A percentile compares a stretch with the other conserved stretches of the same genome.
These are phyloP conservation scores for Alfaro cultratus DNA, from an alignment of 2,797 vertebrate species.

Conservation along the genomic window DNA sequence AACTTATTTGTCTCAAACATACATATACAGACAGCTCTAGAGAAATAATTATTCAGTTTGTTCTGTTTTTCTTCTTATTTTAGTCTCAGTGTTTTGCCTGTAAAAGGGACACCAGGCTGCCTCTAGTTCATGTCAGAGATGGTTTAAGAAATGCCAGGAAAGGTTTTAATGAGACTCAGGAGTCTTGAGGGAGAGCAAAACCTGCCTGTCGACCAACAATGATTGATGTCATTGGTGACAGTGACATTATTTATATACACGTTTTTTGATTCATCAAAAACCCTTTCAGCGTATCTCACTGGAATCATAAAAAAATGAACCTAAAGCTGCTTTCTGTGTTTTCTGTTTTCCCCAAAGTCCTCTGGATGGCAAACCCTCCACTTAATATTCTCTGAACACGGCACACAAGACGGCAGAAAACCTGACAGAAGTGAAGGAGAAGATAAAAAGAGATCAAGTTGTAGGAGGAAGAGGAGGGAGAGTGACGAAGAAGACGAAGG, in stretches of 20 bases:
- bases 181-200: neutral
- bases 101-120: too few relatives aligned
- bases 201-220: neutral
- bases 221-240: neutral
- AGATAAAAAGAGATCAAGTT: slow-evolving; percentile 36
- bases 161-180: neutral
- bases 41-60: too few relatives aligned
- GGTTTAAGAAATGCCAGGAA: neutral
- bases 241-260: neutral
- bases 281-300: neutral
- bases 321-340: neutral
- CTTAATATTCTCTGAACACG: neutral
- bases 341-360: neutral
- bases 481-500: neutral
- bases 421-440: slow-evolving; percentile 20
- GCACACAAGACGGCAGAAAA: neutral
- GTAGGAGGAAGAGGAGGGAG: too few relatives aligned
- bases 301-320: neutral
- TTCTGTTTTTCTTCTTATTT: too few relatives aligned
- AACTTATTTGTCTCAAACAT: too few relatives aligned
- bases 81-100: too few relatives aligned
- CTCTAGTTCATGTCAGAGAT: too few relatives aligned
- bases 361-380: neutral
- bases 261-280: neutral
- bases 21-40: too few relatives aligned